Conservation (phyloP, 2,113 vertebrate species). For the Ammodytes dubius region DNA sequence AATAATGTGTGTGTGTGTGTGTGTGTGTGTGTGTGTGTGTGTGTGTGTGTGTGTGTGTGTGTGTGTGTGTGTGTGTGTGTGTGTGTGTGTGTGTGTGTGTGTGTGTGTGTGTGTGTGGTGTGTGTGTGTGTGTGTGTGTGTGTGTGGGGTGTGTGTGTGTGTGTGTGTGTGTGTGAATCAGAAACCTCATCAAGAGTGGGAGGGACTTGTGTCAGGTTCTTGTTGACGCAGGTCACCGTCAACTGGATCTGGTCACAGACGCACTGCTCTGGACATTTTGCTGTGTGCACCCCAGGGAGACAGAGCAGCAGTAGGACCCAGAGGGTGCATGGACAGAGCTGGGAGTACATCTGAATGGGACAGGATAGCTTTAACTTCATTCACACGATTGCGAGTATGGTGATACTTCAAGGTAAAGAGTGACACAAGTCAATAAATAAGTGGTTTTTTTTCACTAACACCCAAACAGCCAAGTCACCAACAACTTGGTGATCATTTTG, state of each 20-base stretch:
- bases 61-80: not conserved
- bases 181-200: constrained; percentile 89
- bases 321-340: constrained; percentile 13
- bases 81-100: not conserved
- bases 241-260: constrained; percentile 90
- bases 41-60: too few relatives aligned
- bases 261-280: constrained; percentile 88
- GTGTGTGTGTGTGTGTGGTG: not conserved
- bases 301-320: constrained; percentile 48
- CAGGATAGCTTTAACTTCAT: constrained; percentile 4
- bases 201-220: constrained; percentile 89
- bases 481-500: not conserved
- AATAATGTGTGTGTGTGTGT: too few relatives aligned
- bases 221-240: constrained; percentile 86
- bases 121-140: not conserved
- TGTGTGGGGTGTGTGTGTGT: not conserved
- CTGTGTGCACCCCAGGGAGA: constrained; percentile 36
- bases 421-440: not conserved
- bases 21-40: too few relatives aligned
- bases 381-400: not conserved
- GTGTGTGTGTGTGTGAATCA: not conserved
- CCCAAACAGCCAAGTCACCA: not conserved
- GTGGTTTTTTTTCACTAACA: not conserved
- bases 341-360: constrained; percentile 62
- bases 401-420: not conserved